These are phyloP conservation scores for Procambarus virginalis DNA, from an alignment of 1,140 invertebrate genomes.

Conservation along the genomic window DNA sequence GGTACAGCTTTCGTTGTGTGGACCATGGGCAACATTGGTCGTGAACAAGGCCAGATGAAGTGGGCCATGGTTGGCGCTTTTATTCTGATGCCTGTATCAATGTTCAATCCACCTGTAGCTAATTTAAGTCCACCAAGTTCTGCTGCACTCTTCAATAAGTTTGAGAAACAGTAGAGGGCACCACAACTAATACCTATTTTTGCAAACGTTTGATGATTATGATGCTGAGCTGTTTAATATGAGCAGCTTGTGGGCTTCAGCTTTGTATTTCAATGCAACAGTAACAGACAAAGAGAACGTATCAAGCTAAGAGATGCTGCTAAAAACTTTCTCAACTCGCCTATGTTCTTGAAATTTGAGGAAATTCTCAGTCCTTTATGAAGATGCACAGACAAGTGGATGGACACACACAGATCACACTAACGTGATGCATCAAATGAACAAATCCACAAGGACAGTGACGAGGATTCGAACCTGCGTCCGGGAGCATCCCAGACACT, in stretches of 20 bases:
- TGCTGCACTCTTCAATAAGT: constrained; percentile 77
- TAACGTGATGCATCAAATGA: too few relatives aligned
- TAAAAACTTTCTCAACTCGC: constrained; percentile 92
- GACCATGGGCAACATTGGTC: constrained; percentile 91
- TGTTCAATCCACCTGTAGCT: constrained; percentile 64
- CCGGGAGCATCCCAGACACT: too few relatives aligned
- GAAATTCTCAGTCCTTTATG: constrained; percentile 84
- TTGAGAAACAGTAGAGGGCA: constrained; percentile 85
- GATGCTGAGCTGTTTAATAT: constrained; percentile 81
- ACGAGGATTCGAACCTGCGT: too few relatives aligned
- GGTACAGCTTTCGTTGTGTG: constrained; percentile 86
- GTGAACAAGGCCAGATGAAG: constrained; percentile 82
- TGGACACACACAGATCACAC: too few relatives aligned
- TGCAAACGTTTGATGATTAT: constrained; percentile 76
- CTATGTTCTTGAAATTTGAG: constrained; percentile 84
- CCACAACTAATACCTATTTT: constrained; percentile 76
- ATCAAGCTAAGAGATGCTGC: constrained; percentile 90
- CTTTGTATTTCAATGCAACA: constrained; percentile 92
- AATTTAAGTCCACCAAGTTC: constrained; percentile 63
- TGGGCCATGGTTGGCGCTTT: constrained; percentile 83
- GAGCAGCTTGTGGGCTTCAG: constrained; percentile 83
- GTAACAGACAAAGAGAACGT: constrained; percentile 89
- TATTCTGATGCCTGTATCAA: constrained; percentile 79
- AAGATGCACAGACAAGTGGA: constrained; percentile 85
- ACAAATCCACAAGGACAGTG: too few relatives aligned